phyloP scores from a whole-genome alignment of 2,888 invertebrate genomes.

The Neria commutata region DNA sequence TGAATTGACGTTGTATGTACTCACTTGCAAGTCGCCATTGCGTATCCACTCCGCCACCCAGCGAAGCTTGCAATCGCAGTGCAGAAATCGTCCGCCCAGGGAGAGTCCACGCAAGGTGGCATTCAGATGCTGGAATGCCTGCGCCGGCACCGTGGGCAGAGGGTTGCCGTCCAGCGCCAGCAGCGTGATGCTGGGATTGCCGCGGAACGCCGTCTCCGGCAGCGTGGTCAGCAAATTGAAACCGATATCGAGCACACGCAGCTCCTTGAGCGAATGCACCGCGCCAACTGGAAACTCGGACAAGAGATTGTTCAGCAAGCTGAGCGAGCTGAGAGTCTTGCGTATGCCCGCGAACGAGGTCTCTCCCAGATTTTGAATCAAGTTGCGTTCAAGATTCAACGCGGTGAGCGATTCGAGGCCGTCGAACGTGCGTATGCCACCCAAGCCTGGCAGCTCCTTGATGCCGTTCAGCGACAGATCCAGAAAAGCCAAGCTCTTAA shows the following conservation, averaged over 20 bases:
- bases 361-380: conserved; percentile 77
- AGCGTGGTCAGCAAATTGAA: conserved; percentile 86
- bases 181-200: conserved; percentile 83
- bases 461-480: conserved; percentile 90
- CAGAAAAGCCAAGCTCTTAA: conserved; percentile 82
- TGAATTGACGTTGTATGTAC: conserved; percentile 13
- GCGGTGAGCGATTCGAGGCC: conserved; percentile 78
- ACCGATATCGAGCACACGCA: conserved; percentile 88
- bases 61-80: conserved; percentile 84
- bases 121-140: conserved; percentile 79
- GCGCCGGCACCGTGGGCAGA: conserved; percentile 79
- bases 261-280: conserved; percentile 75
- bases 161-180: conserved; percentile 92
- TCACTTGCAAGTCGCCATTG: conserved; percentile 81
- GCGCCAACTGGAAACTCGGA: conserved; percentile 86
- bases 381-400: conserved; percentile 85
- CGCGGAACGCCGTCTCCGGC: conserved; percentile 79
- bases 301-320: conserved; percentile 85
- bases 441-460: conserved; percentile 76
- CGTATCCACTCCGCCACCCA: conserved; percentile 93
- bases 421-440: conserved; percentile 73
- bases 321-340: conserved; percentile 83
- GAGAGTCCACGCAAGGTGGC: conserved; percentile 84
- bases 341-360: conserved; percentile 81
- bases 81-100: conserved; percentile 84